These are phyloP conservation scores for Balaeniceps rex DNA, from an alignment of 2,113 vertebrate species.

Conservation along the genomic window DNA sequence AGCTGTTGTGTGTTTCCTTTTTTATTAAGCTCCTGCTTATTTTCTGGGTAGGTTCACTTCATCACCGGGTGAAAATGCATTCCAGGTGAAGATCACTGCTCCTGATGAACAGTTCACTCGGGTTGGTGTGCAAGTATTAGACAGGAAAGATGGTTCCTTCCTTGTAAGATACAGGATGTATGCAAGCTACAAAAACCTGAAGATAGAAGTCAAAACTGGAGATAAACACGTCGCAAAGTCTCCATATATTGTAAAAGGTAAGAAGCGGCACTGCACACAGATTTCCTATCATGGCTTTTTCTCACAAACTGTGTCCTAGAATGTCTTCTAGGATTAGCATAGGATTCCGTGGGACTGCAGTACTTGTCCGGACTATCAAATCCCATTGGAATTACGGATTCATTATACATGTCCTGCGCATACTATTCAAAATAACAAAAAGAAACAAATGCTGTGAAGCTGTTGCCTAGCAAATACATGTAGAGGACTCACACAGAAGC, in stretches of 20 bases:
- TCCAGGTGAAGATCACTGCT: constrained; percentile 88
- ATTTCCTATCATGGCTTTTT: neutral
- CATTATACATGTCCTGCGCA: rapidly evolving
- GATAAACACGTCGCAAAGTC: constrained; percentile 84
- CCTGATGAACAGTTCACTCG: constrained; percentile 87
- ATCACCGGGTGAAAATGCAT: constrained; percentile 88
- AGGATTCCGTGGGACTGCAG: neutral
- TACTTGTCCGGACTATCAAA: neutral
- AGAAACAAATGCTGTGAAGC: neutral
- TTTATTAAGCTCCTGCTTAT: neutral
- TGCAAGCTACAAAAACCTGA: constrained; percentile 88
- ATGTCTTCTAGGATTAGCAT: neutral
- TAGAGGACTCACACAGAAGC: neutral
- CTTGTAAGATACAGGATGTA: constrained; percentile 97
- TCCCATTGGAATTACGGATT: neutral
- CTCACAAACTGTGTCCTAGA: neutral
- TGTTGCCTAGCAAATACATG: neutral
- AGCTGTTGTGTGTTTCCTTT: neutral
- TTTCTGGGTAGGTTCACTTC: constrained; percentile 79
- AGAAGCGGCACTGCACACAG: neutral
- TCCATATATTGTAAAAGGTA: constrained; percentile 92
- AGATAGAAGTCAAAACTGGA: constrained; percentile 80
- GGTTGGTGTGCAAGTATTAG: constrained; percentile 92
- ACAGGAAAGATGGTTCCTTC: constrained; percentile 93
- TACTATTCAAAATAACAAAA: neutral